Conservation (phyloP, 1,140 invertebrate genomes). For the Hyles euphorbiae region DNA sequence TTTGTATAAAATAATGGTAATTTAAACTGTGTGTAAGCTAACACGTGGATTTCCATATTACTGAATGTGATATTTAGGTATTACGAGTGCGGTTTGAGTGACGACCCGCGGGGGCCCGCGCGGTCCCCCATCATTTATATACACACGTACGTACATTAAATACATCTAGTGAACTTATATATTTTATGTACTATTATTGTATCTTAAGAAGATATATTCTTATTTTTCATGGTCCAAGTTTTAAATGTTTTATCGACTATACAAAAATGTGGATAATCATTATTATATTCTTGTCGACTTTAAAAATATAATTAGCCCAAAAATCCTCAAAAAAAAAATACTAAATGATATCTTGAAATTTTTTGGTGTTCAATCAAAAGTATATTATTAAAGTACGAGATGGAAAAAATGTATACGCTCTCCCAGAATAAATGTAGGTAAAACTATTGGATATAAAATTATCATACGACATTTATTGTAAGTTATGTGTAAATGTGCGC, state of each 20-base stretch:
- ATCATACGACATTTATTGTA: constrained; percentile 67
- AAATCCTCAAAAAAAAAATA: constrained; percentile 66
- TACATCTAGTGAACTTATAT: constrained; percentile 73
- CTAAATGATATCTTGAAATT: constrained; percentile 62
- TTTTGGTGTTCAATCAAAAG: constrained; percentile 72
- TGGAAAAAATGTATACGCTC: constrained; percentile 72
- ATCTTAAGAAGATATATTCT: constrained; percentile 74
- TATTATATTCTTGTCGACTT: constrained; percentile 74
- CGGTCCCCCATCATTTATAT: constrained; percentile 37
- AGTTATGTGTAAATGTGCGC: constrained; percentile 69
- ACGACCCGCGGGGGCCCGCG: constrained; percentile 30
- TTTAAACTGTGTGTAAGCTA: constrained; percentile 68
- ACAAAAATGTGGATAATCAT: constrained; percentile 74
- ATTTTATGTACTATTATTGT: constrained; percentile 75
- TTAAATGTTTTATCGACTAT: constrained; percentile 76
- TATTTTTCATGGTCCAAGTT: constrained; percentile 75
- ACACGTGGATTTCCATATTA: constrained; percentile 73
- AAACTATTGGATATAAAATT: constrained; percentile 70
- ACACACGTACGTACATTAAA: constrained; percentile 59
- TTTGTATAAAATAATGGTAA: constrained; percentile 71
- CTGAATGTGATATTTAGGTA: constrained; percentile 75
- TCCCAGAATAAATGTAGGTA: constrained; percentile 66
- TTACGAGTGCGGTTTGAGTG: constrained; percentile 65
- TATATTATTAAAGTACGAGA: constrained; percentile 59
- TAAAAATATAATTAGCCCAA: constrained; percentile 66